Percentiles rank a stretch among this genome's conserved stretches.
phyloP scores from a whole-genome alignment of 1,140 invertebrate species.

The Anastrepha obliqua region DNA sequence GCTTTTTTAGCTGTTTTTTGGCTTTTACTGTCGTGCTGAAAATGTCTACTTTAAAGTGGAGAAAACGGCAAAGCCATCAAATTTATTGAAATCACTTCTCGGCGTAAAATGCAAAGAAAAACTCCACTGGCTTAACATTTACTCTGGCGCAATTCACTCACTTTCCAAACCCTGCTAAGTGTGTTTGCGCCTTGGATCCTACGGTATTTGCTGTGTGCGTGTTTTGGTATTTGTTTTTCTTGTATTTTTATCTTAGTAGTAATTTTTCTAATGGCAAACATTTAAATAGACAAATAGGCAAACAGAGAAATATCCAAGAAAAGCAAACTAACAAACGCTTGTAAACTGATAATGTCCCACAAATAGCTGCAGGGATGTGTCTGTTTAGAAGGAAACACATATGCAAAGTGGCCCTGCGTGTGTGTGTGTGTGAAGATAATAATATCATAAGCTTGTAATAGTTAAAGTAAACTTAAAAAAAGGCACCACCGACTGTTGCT shows the following conservation, averaged over 20 bases:
- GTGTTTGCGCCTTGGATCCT: neutral
- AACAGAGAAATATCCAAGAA: neutral
- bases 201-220: neutral
- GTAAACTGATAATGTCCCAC: constrained; percentile 4
- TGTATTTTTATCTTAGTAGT: neutral
- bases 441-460: neutral
- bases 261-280: constrained; percentile 17
- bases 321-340: constrained; percentile 17
- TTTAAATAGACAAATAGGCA: constrained; percentile 17
- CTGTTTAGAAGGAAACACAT: neutral
- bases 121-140: constrained; percentile 5
- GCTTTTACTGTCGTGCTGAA: neutral
- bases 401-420: no score
- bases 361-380: neutral
- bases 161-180: neutral
- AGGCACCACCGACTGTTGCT: neutral
- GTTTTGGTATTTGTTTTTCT: neutral
- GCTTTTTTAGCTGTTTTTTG: neutral
- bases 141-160: neutral
- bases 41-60: constrained; percentile 54
- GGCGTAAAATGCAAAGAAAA: constrained; percentile 17
- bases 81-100: constrained; percentile 73
- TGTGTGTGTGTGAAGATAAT: neutral
- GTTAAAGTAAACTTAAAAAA: neutral
- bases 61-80: constrained; percentile 72